Evolutionary conservation across 2,797 vertebrate species (phyloP).

Genomic region (Thaleichthys pacificus): DNA sequence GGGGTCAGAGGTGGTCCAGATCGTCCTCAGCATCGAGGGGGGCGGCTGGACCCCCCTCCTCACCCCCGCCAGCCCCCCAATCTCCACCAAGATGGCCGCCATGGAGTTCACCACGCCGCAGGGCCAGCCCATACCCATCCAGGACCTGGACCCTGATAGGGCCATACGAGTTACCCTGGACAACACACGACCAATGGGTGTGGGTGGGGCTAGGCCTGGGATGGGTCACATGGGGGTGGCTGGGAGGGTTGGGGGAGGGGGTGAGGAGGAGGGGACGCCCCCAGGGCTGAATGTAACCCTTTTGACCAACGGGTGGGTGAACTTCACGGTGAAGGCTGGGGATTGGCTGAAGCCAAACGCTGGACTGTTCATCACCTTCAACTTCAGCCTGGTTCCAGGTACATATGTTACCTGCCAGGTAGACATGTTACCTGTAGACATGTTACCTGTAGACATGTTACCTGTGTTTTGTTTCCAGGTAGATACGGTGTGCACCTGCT

Average conservation of each 20-base stretch:
- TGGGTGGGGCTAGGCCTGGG: neutral
- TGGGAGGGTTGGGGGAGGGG: neutral
- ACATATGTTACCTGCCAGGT: slow-evolving; percentile 4
- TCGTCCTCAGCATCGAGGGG: slow-evolving; percentile 64
- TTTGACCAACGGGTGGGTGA: slow-evolving; percentile 48
- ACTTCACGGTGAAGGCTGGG: slow-evolving; percentile 66
- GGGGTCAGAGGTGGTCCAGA: slow-evolving; percentile 71
- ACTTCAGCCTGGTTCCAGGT: slow-evolving; percentile 74
- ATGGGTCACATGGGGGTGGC: neutral
- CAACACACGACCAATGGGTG: slow-evolving; percentile 32
- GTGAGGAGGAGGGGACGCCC: neutral
- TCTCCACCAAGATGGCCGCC: slow-evolving; percentile 73
- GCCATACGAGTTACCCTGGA: slow-evolving; percentile 73
- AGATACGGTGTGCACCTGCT: too few relatives aligned
- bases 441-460: neutral
- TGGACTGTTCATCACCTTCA: slow-evolving; percentile 74
- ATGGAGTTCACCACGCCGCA: slow-evolving; percentile 76
- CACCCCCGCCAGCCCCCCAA: slow-evolving; percentile 56
- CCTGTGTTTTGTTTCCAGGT: too few relatives aligned
- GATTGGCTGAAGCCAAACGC: slow-evolving; percentile 53
- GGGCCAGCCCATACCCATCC: slow-evolving; percentile 66
- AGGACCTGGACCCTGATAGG: slow-evolving; percentile 62
- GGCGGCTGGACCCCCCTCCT: slow-evolving; percentile 43
- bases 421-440: neutral
- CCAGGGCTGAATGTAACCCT: slow-evolving; percentile 39